Evolutionary conservation across 1,140 invertebrate species (phyloP).

Genomic region (Armadillidium nasatum): DNA sequence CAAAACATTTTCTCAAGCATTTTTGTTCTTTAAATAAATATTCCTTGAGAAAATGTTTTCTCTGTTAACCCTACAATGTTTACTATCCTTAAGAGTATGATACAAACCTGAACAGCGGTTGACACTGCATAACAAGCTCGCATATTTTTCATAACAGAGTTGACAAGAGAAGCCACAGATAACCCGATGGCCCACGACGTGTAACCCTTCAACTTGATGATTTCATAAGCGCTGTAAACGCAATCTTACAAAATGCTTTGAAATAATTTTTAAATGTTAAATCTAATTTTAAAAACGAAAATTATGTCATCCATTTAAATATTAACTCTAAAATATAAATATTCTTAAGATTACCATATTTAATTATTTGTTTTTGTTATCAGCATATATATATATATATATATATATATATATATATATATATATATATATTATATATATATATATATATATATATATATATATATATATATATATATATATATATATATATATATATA

Average conservation of each 20-base stretch:
- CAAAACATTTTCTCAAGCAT: no score
- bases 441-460: constrained; percentile 18
- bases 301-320: no score
- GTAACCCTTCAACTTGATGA: constrained; percentile 84
- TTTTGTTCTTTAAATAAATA: no score
- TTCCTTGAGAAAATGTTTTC: no score
- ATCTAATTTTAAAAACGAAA: no score
- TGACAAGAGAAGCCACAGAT: constrained; percentile 67
- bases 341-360: no score
- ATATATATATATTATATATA: no score
- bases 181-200: constrained; percentile 86
- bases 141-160: constrained; percentile 69
- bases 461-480: constrained; percentile 23
- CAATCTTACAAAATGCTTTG: background rate
- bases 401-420: no score
- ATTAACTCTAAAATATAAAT: no score
- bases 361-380: no score
- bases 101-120: constrained; percentile 68
- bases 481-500: constrained; percentile 25
- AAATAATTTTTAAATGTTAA: no score
- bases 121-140: constrained; percentile 75
- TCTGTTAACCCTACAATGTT: background rate
- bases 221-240: constrained; percentile 68
- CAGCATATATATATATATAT: no score
- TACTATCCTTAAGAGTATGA: background rate